Evolutionary conservation across 2,888 invertebrate genomes (phyloP), one percentile per base, ranked within the genome.

Genomic region (Poecilus cupreus): DNA sequence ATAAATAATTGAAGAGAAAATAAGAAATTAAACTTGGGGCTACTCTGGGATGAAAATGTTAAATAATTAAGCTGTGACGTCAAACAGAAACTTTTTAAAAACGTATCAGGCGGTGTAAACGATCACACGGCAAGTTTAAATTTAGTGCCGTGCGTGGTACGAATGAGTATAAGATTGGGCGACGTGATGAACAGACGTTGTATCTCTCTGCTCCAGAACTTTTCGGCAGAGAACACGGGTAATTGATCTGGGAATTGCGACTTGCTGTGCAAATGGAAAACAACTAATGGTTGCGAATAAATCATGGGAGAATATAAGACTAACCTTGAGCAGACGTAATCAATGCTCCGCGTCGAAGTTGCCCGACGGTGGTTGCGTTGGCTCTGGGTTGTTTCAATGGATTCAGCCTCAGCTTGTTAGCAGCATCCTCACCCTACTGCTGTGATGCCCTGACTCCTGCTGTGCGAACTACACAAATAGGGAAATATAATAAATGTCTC

Each of bases 281-380:
- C 85, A 86, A 85, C 86, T 86, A 87, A 86, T 86, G 85, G 86
- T 83, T 83, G 85, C 84, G 83, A 85, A 87, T 87, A 87, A 86
- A 87, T 87, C 86, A 87, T 85, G 84, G 83, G 84, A 85, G 85
- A 86, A 86, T 86, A 86, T 85, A 54, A 51, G 39, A 72, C 72
- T 70, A 72, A 39, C 57, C 72, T 80, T 72, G 72, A 72, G 64
- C 46, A 57, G 79, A 72, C 43, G 72, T 80, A 80, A 80, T 80
- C 72, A 80, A 80, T 80, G 80, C 26, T 72, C 79, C 32, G 79
- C 16, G 39, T 49, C 79, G 79, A 70, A 70, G 26, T 79, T 68
- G 20, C 20, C 39, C 16, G 10, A 43, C n/a, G 43, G 43, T 3
- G 13, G 43, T 32, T 5, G 20, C 16, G 51, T 10, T 20, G 4